phyloP scores from a whole-genome alignment of 2,888 invertebrate species.

The Caenorhabditis afra region DNA sequence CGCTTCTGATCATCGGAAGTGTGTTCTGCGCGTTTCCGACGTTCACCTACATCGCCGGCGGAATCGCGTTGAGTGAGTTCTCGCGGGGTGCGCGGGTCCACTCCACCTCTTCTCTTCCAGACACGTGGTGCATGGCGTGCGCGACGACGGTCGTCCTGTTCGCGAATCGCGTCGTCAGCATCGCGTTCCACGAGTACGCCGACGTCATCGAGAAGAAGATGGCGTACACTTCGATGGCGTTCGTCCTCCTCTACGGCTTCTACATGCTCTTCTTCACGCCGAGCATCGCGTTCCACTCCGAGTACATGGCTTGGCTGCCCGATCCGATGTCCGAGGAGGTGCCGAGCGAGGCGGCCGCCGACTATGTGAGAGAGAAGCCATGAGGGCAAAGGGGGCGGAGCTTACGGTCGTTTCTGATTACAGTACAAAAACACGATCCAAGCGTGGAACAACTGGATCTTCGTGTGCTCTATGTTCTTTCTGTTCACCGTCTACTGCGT shows the following conservation, averaged over 20 bases:
- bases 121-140: conserved; percentile 36
- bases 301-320: conserved; percentile 33
- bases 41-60: conserved; percentile 42
- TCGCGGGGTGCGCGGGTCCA: too few relatives aligned
- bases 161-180: conserved; percentile 23
- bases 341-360: conserved; percentile 24
- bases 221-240: conserved; percentile 22
- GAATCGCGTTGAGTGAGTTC: conserved; percentile 28
- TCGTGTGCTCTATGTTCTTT: conserved; percentile 37
- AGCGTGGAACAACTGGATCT: conserved; percentile 51
- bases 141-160: conserved; percentile 38
- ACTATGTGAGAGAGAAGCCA: too few relatives aligned
- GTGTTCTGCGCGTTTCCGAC: conserved; percentile 34
- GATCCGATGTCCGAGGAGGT: conserved; percentile 32
- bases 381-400: too few relatives aligned
- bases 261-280: conserved; percentile 22
- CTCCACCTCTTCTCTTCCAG: conserved; percentile 7
- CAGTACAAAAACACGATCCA: conserved; percentile 39
- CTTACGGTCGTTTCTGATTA: too few relatives aligned
- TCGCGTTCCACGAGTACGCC: conserved; percentile 37
- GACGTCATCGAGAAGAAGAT: conserved; percentile 34
- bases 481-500: conserved; percentile 32
- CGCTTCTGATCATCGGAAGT: conserved; percentile 10
- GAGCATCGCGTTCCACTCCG: conserved; percentile 20
- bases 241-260: conserved; percentile 12